Evolutionary conservation across 2,113 vertebrate species (phyloP), one percentile per base, ranked within the genome.

Genomic region (Tiliqua scincoides): DNA sequence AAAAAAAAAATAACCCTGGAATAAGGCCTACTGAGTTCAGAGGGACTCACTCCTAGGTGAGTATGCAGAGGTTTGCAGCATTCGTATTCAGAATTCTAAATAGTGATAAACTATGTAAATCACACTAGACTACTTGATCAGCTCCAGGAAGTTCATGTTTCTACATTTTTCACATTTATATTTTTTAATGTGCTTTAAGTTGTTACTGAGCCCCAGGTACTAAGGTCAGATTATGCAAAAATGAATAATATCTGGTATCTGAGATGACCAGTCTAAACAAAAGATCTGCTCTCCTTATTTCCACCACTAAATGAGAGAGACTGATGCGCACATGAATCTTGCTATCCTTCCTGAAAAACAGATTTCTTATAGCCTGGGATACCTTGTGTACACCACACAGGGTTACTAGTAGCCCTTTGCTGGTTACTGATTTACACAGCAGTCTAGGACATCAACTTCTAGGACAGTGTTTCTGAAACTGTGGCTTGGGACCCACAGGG

Each of bases 381-480:
- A 40, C 40, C 48, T 74, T 74, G 21, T 25, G 40, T 48, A 27
- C 20, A 74, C 2, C 40, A 74, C 7, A 48, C 25, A 35, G 10
- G 65, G 78, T 23, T 6, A 59, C 2, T 54, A 48, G 67, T 40
- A 6, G 11, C 15, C 43, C 62, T 18, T 3, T 0, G 0, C 0
- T 84, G 57, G 37, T 40, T 20, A 32, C 23, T 1, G 0, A 37
- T 15, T 0, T 0, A 62, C 74, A n/a, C 72, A 8, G 2, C 0
- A 32, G 20, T 70, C 37, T 0, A n/a, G n/a, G n/a, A n/a, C n/a
- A 0, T 9, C 35, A 59, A 40, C 5, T 15, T 6, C 61, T 65
- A 17, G 48, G 57, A 32, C 0, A 3, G n/a, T n/a, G n/a, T n/a
- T n/a, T n/a, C n/a, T n/a, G n/a, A n/a, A n/a, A n/a, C n/a, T n/a